These are phyloP conservation scores for Leptarthrus brevirostris DNA, from an alignment of 2,888 invertebrate species.

Conservation along the genomic window DNA sequence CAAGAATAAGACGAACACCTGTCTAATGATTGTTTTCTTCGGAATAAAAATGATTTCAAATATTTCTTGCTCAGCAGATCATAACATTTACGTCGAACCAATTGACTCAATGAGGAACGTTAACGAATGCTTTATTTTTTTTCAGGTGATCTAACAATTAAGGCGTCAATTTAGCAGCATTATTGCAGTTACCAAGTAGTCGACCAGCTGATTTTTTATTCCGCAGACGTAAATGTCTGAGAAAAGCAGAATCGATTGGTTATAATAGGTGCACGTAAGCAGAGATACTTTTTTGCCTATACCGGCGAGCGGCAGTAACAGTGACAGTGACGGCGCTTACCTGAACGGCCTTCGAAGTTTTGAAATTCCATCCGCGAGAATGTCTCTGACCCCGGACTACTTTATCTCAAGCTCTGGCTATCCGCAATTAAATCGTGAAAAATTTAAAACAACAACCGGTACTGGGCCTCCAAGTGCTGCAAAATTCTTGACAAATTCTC, in stretches of 20 bases:
- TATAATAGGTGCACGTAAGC: background rate
- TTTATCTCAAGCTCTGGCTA: constrained; percentile 62
- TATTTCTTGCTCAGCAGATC: background rate
- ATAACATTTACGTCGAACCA: background rate
- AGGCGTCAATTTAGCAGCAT: constrained; percentile 7
- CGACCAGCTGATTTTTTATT: constrained; percentile 30
- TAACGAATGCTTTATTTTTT: constrained; percentile 33
- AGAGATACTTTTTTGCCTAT: constrained; percentile 1
- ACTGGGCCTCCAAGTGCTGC: background rate
- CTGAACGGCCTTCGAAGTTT: constrained; percentile 16
- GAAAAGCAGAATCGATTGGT: background rate
- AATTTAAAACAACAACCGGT: constrained; percentile 40
- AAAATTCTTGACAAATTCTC: constrained; percentile 1
- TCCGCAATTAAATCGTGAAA: constrained; percentile 57
- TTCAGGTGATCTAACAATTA: constrained; percentile 50
- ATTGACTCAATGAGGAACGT: constrained; percentile 14
- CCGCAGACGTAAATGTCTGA: constrained; percentile 11
- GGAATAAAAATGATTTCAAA: background rate
- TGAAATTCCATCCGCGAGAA: constrained; percentile 10
- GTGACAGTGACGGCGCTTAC: background rate
- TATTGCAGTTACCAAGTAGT: background rate
- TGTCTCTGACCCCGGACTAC: constrained; percentile 60
- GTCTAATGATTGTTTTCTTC: background rate
- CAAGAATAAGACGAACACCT: background rate
- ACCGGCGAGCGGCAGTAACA: constrained; percentile 1